These are phyloP conservation scores for Sapajus apella DNA, from an alignment of 2,113 vertebrate species.

Conservation along the genomic window DNA sequence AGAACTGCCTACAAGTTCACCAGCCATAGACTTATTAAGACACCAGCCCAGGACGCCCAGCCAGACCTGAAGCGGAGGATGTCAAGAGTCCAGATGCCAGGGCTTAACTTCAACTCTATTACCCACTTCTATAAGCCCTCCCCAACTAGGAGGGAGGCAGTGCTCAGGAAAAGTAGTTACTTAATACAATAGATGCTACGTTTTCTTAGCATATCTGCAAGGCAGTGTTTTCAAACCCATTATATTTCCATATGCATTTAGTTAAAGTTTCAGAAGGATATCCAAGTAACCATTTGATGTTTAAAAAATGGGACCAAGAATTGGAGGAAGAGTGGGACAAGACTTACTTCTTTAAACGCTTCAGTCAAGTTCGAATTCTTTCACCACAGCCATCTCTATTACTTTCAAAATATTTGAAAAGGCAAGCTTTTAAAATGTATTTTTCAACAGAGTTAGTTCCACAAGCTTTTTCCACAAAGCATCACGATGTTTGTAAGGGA, in stretches of 20 bases:
- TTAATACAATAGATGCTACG: neutral
- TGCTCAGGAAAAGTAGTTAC: neutral
- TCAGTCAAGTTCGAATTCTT: neutral
- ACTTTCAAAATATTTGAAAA: slow-evolving; percentile 4
- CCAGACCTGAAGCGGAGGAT: neutral
- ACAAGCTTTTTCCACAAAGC: neutral
- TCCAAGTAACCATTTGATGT: neutral
- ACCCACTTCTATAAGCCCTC: neutral
- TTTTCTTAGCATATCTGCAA: neutral
- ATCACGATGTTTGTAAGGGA: neutral
- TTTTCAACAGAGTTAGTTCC: neutral
- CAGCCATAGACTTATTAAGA: neutral
- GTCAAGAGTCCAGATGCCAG: neutral
- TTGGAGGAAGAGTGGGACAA: neutral
- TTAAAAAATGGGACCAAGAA: neutral
- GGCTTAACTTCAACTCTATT: neutral
- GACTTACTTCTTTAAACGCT: neutral
- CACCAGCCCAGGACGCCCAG: neutral
- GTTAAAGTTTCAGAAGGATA: slow-evolving; percentile 8
- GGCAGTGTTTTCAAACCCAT: neutral
- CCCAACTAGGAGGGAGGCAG: neutral
- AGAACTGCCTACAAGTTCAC: neutral
- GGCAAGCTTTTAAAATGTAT: neutral
- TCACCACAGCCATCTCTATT: neutral
- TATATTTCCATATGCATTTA: neutral